These are phyloP conservation scores for Sebastolobus altivelis DNA, from an alignment of 2,797 vertebrate species.

Conservation along the genomic window DNA sequence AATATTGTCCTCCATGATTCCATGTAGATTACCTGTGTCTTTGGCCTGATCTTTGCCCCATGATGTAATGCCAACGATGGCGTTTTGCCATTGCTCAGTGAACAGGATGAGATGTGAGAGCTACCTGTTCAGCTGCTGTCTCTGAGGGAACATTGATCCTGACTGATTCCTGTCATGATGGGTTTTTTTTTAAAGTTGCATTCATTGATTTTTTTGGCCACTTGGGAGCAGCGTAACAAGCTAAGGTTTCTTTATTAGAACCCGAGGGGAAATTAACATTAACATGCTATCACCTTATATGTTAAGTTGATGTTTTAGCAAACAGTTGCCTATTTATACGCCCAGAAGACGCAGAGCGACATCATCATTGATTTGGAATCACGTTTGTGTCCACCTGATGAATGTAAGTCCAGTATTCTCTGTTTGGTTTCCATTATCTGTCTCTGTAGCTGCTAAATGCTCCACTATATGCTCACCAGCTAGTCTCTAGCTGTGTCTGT, in stretches of 20 bases:
- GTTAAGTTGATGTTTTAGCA: not conserved
- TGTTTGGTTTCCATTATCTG: not conserved
- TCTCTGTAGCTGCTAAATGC: not conserved
- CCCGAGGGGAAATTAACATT: not conserved
- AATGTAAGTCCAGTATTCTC: not conserved
- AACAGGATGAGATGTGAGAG: not conserved
- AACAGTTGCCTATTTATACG: not conserved
- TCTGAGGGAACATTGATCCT: not conserved
- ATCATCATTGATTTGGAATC: not conserved
- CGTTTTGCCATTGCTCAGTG: too few relatives aligned
- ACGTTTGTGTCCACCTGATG: not conserved
- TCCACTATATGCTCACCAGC: not conserved
- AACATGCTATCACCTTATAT: not conserved
- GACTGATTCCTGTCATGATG: not conserved
- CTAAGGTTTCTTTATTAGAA: not conserved
- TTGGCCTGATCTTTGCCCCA: not conserved
- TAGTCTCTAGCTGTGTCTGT: too few relatives aligned
- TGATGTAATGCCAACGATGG: not conserved
- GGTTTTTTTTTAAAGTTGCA: not conserved
- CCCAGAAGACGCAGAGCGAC: not conserved
- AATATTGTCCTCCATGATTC: not conserved
- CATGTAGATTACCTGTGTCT: not conserved
- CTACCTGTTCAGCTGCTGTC: not conserved
- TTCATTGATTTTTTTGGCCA: not conserved
- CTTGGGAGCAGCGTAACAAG: not conserved